A percentile compares a stretch with the other conserved stretches of the same genome.
Evolutionary conservation across 2,113 vertebrate genomes (phyloP).

Genomic region (Ivindomyrus marchei): DNA sequence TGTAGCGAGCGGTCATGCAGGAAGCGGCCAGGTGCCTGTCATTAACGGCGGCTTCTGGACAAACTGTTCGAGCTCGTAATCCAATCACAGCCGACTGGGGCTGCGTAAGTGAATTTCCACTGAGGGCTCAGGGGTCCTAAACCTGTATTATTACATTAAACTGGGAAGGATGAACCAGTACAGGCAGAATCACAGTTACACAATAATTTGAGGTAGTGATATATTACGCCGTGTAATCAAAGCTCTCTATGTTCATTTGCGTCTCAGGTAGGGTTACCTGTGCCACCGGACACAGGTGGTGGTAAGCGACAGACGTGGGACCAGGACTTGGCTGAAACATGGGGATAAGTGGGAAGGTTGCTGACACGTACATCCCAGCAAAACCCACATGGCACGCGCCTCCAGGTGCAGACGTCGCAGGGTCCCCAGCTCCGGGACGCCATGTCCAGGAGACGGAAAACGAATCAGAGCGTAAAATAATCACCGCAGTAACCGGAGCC

Average conservation of each 20-base stretch:
- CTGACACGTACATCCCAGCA: neutral
- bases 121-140: neutral
- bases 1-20: neutral
- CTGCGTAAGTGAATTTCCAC: neutral
- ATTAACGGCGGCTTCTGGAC: neutral
- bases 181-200: neutral
- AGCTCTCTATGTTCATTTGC: neutral
- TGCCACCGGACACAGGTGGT: neutral
- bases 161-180: neutral
- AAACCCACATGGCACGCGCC: neutral
- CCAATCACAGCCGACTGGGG: neutral
- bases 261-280: neutral
- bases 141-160: constrained; percentile 1
- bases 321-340: neutral
- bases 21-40: neutral
- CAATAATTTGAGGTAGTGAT: neutral
- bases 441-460: neutral
- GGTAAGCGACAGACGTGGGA: neutral
- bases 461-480: constrained; percentile 5
- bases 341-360: neutral
- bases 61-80: neutral
- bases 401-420: neutral
- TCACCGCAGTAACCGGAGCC: neutral
- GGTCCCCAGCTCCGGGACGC: neutral
- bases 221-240: neutral